phyloP scores from a whole-genome alignment of 37 sponge, comb jelly and placozoan species.

The Beroe forskalii region DNA sequence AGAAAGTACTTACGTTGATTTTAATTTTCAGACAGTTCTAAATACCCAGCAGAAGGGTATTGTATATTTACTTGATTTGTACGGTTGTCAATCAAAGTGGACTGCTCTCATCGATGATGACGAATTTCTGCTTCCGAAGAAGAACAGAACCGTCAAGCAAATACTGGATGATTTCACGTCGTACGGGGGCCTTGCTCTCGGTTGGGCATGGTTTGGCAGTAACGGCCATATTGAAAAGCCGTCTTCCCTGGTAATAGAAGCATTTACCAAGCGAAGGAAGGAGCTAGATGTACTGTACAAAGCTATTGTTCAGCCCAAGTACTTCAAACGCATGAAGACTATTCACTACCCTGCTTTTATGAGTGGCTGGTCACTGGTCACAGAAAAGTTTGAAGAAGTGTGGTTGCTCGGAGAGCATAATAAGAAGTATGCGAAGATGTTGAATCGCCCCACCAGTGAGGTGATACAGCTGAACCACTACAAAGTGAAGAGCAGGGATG shows the following conservation, averaged over 20 bases:
- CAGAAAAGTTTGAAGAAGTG: slow-evolving; percentile 5
- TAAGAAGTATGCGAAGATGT: neutral
- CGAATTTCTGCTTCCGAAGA: slow-evolving; percentile 21
- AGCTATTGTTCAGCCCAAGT: slow-evolving; percentile 17
- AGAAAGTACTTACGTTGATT: neutral
- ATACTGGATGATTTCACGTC: neutral
- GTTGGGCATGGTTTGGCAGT: slow-evolving; percentile 55
- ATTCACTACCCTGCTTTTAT: neutral
- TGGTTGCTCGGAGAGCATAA: neutral
- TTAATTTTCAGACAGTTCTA: neutral
- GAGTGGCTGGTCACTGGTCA: neutral
- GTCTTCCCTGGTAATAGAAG: neutral
- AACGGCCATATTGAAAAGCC: slow-evolving; percentile 10
- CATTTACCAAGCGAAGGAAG: neutral
- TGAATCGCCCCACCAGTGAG: slow-evolving; percentile 29
- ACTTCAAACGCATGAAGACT: slow-evolving; percentile 20
- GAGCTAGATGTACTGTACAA: slow-evolving; percentile 16
- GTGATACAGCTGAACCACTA: slow-evolving; percentile 33
- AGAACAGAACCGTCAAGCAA: neutral
- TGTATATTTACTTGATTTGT: neutral
- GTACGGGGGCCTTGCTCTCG: slow-evolving; percentile 11
- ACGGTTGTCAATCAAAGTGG: slow-evolving; percentile 24
- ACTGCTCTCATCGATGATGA: slow-evolving; percentile 53
- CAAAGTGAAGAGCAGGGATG: slow-evolving; percentile 38
- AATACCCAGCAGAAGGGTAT: slow-evolving; percentile 43